phyloP scores from a whole-genome alignment of 2,113 vertebrate genomes.

The Tretioscincus oriximinensis region DNA sequence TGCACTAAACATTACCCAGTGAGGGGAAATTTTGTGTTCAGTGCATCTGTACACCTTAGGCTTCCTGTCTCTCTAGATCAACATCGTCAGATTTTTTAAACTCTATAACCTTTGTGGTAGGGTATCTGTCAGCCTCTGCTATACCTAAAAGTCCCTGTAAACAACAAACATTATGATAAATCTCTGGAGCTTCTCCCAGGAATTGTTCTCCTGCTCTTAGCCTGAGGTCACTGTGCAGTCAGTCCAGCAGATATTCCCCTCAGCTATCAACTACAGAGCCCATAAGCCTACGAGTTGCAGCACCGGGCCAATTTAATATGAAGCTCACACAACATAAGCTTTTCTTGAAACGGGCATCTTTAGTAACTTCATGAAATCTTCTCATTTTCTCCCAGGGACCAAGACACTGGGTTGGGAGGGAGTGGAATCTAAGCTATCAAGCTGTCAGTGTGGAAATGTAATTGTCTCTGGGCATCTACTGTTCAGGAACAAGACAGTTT shows the following conservation, averaged over 20 bases:
- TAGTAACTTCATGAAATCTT: conserved; percentile 76
- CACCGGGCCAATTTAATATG: conserved; percentile 43
- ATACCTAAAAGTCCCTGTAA: conserved; percentile 63
- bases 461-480: conserved; percentile 47
- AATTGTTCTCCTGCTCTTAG: conserved; percentile 53
- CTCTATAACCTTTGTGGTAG: conserved; percentile 51
- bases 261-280: conserved; percentile 57
- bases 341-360: conserved; percentile 76
- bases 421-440: conserved; percentile 79
- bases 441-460: conserved; percentile 72
- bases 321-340: conserved; percentile 64
- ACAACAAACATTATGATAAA: conserved; percentile 65
- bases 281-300: conserved; percentile 40
- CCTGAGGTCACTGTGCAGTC: conserved; percentile 66
- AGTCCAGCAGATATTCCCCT: conserved; percentile 59
- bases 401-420: conserved; percentile 62
- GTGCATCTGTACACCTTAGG: conserved; percentile 40
- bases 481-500: conserved; percentile 74
- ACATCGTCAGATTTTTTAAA: conserved; percentile 41
- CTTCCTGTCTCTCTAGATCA: conserved; percentile 43
- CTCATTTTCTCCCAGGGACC: conserved; percentile 76
- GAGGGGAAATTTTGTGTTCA: conserved; percentile 38
- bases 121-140: conserved; percentile 56
- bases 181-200: conserved; percentile 55
- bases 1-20: conserved; percentile 39